Percentiles rank a stretch among this genome's conserved stretches.
phyloP scores from a whole-genome alignment of 2,113 vertebrate species.

The Mirounga angustirostris region DNA sequence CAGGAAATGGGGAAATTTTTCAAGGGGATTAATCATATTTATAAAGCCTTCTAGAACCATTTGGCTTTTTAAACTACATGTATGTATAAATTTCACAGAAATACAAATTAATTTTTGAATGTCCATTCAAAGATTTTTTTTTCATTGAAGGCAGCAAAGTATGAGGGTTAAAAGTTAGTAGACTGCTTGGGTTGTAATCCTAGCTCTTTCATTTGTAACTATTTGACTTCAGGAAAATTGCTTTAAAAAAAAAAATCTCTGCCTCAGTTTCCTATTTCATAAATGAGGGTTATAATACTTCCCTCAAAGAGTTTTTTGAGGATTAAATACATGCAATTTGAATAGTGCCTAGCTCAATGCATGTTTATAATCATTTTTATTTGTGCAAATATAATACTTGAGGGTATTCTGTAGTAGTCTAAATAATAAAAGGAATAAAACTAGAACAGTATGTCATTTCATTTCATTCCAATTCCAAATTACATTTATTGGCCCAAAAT shows the following conservation, averaged over 20 bases:
- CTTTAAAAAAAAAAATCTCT: background rate
- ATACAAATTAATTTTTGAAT: background rate
- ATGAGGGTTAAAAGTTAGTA: background rate
- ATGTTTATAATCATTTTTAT: background rate
- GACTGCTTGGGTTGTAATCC: background rate
- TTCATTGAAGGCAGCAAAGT: background rate
- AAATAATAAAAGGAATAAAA: constrained; percentile 66
- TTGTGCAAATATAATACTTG: background rate
- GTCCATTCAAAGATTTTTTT: background rate
- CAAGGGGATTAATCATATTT: background rate
- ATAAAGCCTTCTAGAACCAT: background rate
- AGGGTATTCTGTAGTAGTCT: constrained; percentile 24
- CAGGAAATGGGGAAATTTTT: background rate
- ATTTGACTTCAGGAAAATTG: background rate
- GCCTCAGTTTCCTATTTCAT: background rate
- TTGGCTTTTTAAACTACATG: background rate
- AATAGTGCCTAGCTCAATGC: background rate
- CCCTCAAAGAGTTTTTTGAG: background rate
- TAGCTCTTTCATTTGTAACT: background rate
- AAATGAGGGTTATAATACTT: background rate
- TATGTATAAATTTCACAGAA: background rate
- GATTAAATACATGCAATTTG: background rate
- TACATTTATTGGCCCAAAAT: constrained; percentile 57
- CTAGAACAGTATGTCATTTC: constrained; percentile 60
- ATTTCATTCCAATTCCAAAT: constrained; percentile 64